Conservation (phyloP, 2,113 vertebrate genomes). For the Nettapus auritus region DNA sequence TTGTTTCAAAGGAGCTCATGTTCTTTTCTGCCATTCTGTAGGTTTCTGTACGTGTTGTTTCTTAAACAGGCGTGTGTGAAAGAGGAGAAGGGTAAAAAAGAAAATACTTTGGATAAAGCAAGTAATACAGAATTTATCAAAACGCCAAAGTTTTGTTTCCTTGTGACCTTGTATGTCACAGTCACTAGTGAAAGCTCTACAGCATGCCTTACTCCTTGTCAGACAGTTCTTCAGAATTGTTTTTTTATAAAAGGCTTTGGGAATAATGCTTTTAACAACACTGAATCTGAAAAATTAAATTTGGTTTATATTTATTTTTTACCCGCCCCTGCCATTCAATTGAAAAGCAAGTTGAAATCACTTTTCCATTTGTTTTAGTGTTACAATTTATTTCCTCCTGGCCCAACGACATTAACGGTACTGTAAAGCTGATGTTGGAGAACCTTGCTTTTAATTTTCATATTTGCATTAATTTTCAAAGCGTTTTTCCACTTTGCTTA, state of each 20-base stretch:
- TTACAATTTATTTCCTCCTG: background rate
- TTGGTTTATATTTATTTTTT: background rate
- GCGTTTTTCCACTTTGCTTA: background rate
- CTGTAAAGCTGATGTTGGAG: background rate
- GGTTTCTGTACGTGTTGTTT: background rate
- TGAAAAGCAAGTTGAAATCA: background rate
- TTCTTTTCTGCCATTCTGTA: background rate
- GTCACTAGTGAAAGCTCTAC: background rate
- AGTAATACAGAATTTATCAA: background rate
- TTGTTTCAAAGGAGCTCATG: background rate
- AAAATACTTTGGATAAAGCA: background rate
- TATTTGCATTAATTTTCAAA: background rate
- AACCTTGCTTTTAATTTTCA: background rate
- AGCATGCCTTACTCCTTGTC: background rate
- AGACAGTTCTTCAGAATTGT: background rate
- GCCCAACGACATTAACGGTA: background rate
- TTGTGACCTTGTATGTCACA: background rate
- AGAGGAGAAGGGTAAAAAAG: background rate
- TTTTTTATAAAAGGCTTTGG: background rate
- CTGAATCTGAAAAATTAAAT: background rate
- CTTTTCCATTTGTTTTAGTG: background rate
- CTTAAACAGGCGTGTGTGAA: background rate
- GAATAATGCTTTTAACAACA: background rate
- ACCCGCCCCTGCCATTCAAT: accelerated
- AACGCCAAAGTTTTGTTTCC: background rate